Evolutionary conservation across 2,113 vertebrate genomes (phyloP), one percentile per base, ranked within the genome.

Genomic region (Sander lucioperca): DNA sequence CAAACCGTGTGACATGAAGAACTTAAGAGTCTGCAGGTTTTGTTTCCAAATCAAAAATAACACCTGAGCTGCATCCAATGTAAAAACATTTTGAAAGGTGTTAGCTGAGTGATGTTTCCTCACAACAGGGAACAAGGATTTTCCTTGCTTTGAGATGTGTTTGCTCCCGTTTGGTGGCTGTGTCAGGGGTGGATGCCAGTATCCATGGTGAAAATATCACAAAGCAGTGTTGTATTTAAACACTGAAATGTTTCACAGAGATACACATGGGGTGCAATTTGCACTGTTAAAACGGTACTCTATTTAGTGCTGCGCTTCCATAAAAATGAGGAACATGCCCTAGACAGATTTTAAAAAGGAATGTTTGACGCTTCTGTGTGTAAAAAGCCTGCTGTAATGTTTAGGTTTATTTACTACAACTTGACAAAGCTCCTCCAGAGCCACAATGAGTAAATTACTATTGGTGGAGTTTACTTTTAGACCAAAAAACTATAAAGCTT

Each of bases 31-130:
- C 58, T 16, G 27, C 33, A 53, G 74, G 53, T 15, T 54, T 48
- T 64, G 59, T 30, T 67, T 74, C 9, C 51, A 77, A 9, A 77
- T 56, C 47, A 36, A 33, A 63, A 43, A n/a, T 23, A 59, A 80
- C 56, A 54, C 43, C 58, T 80, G 33, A 25, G 27, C 53, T 67
- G 36, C 43, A 27, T 77, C 50, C 18, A 64, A 0, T 64, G 54
- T 62, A 47, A 83, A 72, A 59, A 68, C 48, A 76, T 57, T 80
- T 39, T 39, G 21, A 77, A 27, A 64, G 67, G 43, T 74, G 36
- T 68, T 62, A 65, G 39, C 25, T 64, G 14, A 79, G 25, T 6
- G 19, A 65, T n/a, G 21, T 72, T 74, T 54, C 43, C 15, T 27
- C 61, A n/a, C 43, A 33, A 30, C 13, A 15, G 14, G 48, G n/a